These are phyloP conservation scores for Tenthredo distinguenda DNA, from an alignment of 2,888 invertebrate species.

Conservation along the genomic window DNA sequence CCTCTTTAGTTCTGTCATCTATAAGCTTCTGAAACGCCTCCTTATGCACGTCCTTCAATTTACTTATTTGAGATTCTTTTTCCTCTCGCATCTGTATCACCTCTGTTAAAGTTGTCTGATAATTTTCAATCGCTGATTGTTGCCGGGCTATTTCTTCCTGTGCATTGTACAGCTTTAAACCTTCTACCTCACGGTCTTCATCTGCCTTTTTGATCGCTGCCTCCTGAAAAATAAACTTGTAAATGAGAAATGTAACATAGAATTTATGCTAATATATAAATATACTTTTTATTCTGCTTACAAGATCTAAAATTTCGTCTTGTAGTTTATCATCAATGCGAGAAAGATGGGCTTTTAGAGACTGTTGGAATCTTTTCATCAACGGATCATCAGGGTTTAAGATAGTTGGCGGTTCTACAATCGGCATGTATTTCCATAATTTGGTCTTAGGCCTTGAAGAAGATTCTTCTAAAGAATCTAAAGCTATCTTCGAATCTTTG, in stretches of 20 bases:
- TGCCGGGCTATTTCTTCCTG: constrained; percentile 82
- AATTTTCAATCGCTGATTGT: constrained; percentile 80
- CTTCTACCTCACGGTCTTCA: constrained; percentile 81
- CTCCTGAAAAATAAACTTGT: constrained; percentile 73
- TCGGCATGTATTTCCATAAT: constrained; percentile 34
- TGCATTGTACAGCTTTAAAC: constrained; percentile 82
- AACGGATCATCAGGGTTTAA: constrained; percentile 87
- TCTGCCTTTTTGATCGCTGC: constrained; percentile 78
- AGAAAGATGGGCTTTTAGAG: constrained; percentile 83
- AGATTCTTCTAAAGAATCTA: constrained; percentile 20
- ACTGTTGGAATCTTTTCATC: constrained; percentile 86
- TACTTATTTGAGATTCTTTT: constrained; percentile 79
- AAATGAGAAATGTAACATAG: neutral
- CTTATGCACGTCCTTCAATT: constrained; percentile 79
- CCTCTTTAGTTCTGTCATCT: constrained; percentile 67
- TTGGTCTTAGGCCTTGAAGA: constrained; percentile 8
- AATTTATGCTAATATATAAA: neutral
- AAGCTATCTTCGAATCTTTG: neutral
- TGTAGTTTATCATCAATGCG: constrained; percentile 84
- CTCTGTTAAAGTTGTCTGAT: constrained; percentile 80
- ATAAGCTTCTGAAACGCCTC: constrained; percentile 78
- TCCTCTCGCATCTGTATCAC: constrained; percentile 79
- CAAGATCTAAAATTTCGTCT: constrained; percentile 85
- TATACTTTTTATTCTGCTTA: constrained; percentile 74
- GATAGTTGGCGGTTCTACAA: constrained; percentile 77